Base-by-base conservation (phyloP, 1,140 invertebrate genomes). In the Adoxophyes honmai region DNA sequence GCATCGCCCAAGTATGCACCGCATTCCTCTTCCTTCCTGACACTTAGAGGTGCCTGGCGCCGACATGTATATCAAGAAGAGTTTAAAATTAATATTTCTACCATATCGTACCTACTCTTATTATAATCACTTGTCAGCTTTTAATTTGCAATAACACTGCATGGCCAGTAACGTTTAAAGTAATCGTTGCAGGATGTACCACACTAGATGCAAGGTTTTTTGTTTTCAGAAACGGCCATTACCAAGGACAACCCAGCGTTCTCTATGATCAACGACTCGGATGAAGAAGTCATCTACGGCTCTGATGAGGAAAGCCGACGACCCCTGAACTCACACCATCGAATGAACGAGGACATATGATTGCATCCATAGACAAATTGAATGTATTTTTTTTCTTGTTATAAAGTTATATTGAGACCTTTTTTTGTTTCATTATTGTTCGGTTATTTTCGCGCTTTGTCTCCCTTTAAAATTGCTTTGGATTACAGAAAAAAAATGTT, bases 191-290 rank as follows among this genome's bases (percentile, higher is more conserved):
- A 6, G 11, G 7, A 2, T 11, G 14, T 10, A 37, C 36, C 36
- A 11, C 1, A 2, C 10, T 35, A 21, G 53, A 52, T 57, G 8
- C 57, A 53, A 64, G 34, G 51, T 48, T 64, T 68, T 66, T 72
- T 75, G 72, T 68, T 89, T 91, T 60, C 86, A 97, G 97, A 98
- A 87, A 93, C 93, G 28, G 90, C 96, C 6, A 96, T 97, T 68
- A 97, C 97, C 18, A 98, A 98, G 90, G 98, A 99, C 89, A 99
- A 99, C 90, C 97, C 97, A 42, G 95, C 97, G 5, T 96, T 99
- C 86, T 98, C 97, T 8, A 99, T 99, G 98, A 95, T 99, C 56
- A 98, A 99, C 84, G 97, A 99, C 80, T 98, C 97, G 0, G 98
- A 99, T 81, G 98, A 99, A 90, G 98, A 99, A 68, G 96, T 98